These are phyloP conservation scores for Megaleporinus macrocephalus DNA, from an alignment of 2,113 vertebrate species.

Conservation along the genomic window DNA sequence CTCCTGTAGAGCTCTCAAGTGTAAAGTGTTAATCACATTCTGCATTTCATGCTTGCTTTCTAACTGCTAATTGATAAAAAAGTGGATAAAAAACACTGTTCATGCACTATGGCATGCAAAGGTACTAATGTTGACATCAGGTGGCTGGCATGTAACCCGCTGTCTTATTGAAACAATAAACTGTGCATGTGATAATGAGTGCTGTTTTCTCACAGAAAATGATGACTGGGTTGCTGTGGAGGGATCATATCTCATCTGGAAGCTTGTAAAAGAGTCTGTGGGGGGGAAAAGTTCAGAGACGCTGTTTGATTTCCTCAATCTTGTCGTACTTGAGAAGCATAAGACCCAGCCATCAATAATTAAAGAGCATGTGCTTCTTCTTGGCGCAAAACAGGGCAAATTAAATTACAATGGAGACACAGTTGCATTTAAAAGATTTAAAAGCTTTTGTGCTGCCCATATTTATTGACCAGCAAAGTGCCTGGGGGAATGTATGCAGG, in stretches of 20 bases:
- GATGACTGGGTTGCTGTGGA: not conserved
- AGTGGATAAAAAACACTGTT: not conserved
- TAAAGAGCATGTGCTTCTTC: slow-evolving; percentile 26
- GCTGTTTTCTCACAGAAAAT: not conserved
- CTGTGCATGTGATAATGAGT: not conserved
- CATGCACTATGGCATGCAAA: not conserved
- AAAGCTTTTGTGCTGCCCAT: slow-evolving; percentile 36
- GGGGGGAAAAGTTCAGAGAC: not conserved
- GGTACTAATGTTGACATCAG: not conserved
- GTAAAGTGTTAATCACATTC: slow-evolving; percentile 13
- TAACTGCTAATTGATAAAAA: slow-evolving; percentile 26
- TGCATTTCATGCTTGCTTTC: slow-evolving; percentile 6
- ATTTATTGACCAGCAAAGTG: slow-evolving; percentile 48
- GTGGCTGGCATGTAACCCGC: not conserved
- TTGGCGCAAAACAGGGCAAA: slow-evolving; percentile 14
- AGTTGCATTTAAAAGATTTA: slow-evolving; percentile 33
- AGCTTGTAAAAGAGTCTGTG: not conserved
- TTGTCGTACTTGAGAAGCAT: slow-evolving; percentile 25
- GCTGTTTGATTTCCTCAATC: slow-evolving; percentile 9
- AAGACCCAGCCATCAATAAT: slow-evolving; percentile 36
- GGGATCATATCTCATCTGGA: slow-evolving; percentile 15
- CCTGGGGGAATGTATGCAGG: slow-evolving; percentile 27
- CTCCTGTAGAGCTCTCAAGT: not conserved
- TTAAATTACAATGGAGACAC: slow-evolving; percentile 37
- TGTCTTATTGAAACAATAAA: not conserved